Evolutionary conservation across 1,140 invertebrate species (phyloP).

Genomic region (Drosophila murphyi): DNA sequence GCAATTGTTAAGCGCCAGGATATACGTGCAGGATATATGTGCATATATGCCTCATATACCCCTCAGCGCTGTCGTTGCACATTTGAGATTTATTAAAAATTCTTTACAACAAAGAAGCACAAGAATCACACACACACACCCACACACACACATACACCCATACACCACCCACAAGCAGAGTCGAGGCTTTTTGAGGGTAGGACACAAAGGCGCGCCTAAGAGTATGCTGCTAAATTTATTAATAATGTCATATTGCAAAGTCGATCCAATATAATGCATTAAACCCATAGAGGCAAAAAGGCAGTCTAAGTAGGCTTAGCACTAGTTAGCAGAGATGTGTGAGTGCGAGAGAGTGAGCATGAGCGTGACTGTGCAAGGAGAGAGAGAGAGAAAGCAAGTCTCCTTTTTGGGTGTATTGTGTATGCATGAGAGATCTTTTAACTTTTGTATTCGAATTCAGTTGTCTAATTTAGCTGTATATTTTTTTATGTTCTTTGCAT

Average conservation of each 20-base stretch:
- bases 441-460: slow-evolving; percentile 51
- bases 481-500: slow-evolving; percentile 26
- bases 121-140: slow-evolving; percentile 37
- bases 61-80: slow-evolving; percentile 62
- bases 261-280: slow-evolving; percentile 80
- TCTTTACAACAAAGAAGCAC: slow-evolving; percentile 70
- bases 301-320: slow-evolving; percentile 47
- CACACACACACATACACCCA: slow-evolving; percentile 28
- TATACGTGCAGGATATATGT: neutral
- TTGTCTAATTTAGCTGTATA: slow-evolving; percentile 41
- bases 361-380: slow-evolving; percentile 1
- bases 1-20: slow-evolving; percentile 56
- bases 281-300: slow-evolving; percentile 44
- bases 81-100: slow-evolving; percentile 84
- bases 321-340: slow-evolving; percentile 13
- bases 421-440: slow-evolving; percentile 34
- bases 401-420: slow-evolving; percentile 30
- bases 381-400: slow-evolving; percentile 22
- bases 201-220: slow-evolving; percentile 50
- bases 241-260: slow-evolving; percentile 82
- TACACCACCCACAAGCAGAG: slow-evolving; percentile 2
- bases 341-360: slow-evolving; percentile 2
- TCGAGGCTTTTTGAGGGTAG: slow-evolving; percentile 41
- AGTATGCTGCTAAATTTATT: slow-evolving; percentile 80
- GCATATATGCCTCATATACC: slow-evolving; percentile 2